These are phyloP conservation scores for Oceanites oceanicus DNA, from an alignment of 2,113 vertebrate genomes.

Conservation along the genomic window DNA sequence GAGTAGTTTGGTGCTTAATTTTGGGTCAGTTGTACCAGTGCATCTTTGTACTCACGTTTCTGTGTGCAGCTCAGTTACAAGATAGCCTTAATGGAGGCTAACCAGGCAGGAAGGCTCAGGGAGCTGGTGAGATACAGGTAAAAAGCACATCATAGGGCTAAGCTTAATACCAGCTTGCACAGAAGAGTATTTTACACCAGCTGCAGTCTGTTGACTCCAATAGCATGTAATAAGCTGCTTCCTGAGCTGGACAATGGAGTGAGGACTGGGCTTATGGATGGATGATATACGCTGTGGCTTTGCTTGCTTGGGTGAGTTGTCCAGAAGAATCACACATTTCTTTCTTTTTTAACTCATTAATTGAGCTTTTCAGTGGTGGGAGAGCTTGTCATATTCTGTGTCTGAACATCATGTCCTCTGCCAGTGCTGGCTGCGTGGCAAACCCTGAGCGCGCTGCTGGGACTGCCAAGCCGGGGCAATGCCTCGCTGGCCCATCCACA, in stretches of 20 bases:
- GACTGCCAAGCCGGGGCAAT: not conserved
- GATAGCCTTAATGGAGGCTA: not conserved
- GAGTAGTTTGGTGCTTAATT: not conserved
- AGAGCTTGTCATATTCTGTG: not conserved
- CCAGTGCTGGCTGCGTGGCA: not conserved
- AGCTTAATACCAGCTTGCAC: not conserved
- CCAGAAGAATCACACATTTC: not conserved
- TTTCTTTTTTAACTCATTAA: not conserved
- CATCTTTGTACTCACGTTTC: not conserved
- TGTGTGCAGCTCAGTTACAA: not conserved
- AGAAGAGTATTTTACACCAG: not conserved
- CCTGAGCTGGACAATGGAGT: not conserved
- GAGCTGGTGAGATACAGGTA: not conserved
- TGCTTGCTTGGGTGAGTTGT: not conserved
- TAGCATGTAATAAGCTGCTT: not conserved
- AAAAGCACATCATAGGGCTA: not conserved
- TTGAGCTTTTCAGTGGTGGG: not conserved
- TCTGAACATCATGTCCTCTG: not conserved
- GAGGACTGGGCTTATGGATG: not conserved
- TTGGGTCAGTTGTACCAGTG: not conserved
- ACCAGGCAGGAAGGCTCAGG: not conserved
- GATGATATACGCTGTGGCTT: not conserved
- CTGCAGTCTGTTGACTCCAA: not conserved
- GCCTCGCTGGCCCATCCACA: not conserved
- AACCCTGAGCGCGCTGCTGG: not conserved